These are phyloP conservation scores for Terrapene triunguis DNA, from an alignment of 2,113 vertebrate genomes.

Conservation along the genomic window DNA sequence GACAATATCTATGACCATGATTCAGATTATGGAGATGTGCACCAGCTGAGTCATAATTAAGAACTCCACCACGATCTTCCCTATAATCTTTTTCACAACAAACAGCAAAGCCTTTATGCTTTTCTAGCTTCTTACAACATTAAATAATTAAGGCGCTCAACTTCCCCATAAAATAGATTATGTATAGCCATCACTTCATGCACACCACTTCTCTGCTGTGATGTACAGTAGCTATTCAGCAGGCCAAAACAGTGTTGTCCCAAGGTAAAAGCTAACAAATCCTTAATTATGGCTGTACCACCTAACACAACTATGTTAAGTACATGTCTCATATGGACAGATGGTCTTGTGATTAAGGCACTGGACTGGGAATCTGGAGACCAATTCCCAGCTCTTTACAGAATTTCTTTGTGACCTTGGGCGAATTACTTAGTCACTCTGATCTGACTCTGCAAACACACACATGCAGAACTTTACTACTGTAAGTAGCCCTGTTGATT, in stretches of 20 bases:
- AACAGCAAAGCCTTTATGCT: neutral
- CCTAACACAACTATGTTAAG: neutral
- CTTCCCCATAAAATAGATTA: accelerated
- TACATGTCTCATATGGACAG: neutral
- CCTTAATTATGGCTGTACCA: neutral
- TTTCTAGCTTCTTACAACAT: neutral
- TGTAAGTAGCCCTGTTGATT: neutral
- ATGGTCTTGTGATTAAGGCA: neutral
- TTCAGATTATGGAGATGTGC: neutral
- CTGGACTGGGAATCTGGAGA: neutral
- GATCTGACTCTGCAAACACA: neutral
- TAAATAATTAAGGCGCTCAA: constrained; percentile 41
- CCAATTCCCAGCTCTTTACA: neutral
- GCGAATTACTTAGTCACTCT: neutral
- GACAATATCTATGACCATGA: neutral
- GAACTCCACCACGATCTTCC: accelerated
- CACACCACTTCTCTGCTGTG: accelerated
- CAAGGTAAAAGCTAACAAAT: neutral
- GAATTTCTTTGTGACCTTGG: neutral
- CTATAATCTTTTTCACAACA: neutral
- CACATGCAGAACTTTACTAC: neutral
- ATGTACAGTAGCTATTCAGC: accelerated
- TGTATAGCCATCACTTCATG: accelerated
- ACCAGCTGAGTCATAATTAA: neutral
- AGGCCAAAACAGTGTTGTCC: neutral